Evolutionary conservation across 2,113 vertebrate genomes (phyloP).

Genomic region (Mirounga angustirostris): DNA sequence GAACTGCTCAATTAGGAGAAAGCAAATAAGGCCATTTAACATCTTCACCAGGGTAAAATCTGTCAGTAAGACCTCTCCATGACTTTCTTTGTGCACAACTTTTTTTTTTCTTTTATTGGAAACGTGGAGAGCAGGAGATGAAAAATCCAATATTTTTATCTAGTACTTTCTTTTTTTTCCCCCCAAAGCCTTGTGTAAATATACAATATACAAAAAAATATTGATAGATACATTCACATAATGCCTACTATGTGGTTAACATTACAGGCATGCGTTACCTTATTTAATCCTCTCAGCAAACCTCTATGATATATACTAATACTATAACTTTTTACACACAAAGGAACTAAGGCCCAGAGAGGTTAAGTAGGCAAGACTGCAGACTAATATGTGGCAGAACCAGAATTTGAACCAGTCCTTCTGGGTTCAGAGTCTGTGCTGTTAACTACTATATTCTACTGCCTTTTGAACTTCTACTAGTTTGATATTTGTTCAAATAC

Average conservation of each 20-base stretch:
- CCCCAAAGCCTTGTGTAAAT: not conserved
- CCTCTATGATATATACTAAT: not conserved
- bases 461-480: not conserved
- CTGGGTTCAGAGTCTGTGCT: not conserved
- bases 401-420: not conserved
- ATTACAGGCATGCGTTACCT: not conserved
- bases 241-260: not conserved
- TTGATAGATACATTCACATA: not conserved
- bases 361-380: not conserved
- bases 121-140: not conserved
- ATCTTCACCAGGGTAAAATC: not conserved
- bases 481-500: not conserved
- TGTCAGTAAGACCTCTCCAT: not conserved
- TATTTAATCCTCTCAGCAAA: not conserved
- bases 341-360: not conserved
- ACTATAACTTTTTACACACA: not conserved
- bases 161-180: not conserved
- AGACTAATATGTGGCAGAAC: not conserved
- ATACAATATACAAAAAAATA: not conserved
- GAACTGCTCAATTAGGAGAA: constrained; percentile 69
- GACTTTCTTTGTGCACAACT: not conserved
- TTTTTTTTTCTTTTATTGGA: not conserved
- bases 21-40: constrained; percentile 53
- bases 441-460: not conserved
- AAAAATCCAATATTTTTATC: not conserved